These are phyloP conservation scores for Potorous gilbertii DNA, from an alignment of 2,797 vertebrate species.

Conservation along the genomic window DNA sequence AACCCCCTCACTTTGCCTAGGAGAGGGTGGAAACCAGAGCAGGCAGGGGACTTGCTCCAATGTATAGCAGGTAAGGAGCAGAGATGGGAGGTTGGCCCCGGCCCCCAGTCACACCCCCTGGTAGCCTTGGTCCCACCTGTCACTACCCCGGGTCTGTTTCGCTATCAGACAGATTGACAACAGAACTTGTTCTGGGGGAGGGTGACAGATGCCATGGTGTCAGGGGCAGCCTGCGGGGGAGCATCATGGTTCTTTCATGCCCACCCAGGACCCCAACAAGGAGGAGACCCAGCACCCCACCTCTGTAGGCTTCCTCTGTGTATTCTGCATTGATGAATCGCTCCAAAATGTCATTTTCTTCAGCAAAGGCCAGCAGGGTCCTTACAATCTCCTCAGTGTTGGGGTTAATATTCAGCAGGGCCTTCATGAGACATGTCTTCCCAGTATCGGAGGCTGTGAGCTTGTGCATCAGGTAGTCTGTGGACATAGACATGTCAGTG, in stretches of 20 bases:
- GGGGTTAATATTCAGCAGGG: conserved; percentile 87
- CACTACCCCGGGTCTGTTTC: neutral
- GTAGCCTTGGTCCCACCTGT: neutral
- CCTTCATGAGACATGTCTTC: conserved; percentile 90
- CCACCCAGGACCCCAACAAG: neutral
- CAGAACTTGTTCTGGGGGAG: neutral
- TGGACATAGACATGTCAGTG: conserved; percentile 15
- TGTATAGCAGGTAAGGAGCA: neutral
- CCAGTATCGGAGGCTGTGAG: conserved; percentile 86
- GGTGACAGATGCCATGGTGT: neutral
- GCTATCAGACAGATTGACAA: neutral
- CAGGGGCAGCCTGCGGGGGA: neutral
- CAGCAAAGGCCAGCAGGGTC: conserved; percentile 82
- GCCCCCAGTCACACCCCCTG: neutral
- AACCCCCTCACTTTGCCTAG: neutral
- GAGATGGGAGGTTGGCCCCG: neutral
- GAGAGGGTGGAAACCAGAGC: neutral
- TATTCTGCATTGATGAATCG: conserved; percentile 87
- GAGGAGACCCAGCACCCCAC: conserved; percentile 69
- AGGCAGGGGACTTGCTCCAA: neutral
- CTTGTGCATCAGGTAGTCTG: conserved; percentile 88
- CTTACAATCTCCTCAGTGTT: conserved; percentile 83
- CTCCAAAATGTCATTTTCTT: conserved; percentile 85
- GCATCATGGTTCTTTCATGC: neutral
- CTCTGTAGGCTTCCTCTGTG: conserved; percentile 87